A percentile compares a stretch with the other conserved stretches of the same genome.
phyloP scores from a whole-genome alignment of 2,113 vertebrate genomes.

The Lontra canadensis region DNA sequence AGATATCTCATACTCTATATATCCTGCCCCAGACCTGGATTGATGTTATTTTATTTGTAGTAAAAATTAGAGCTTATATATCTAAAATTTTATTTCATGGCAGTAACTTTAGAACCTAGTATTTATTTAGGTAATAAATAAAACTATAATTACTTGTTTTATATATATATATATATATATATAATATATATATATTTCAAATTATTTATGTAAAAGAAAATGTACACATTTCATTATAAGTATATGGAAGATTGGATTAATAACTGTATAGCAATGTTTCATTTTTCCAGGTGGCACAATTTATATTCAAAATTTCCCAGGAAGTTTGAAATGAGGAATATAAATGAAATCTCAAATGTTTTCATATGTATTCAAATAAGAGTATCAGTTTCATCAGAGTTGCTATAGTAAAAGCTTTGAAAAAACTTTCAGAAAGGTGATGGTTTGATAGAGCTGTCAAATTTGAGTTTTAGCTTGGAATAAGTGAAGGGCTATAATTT shows the following conservation, averaged over 20 bases:
- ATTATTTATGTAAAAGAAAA: constrained; percentile 22
- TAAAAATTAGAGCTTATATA: constrained; percentile 8
- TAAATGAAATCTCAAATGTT: constrained; percentile 58
- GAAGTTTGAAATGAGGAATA: neutral
- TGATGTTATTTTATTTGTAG: constrained; percentile 17
- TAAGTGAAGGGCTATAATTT: constrained; percentile 5
- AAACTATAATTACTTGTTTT: constrained; percentile 41
- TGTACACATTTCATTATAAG: neutral
- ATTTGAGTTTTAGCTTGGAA: constrained; percentile 49
- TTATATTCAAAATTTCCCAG: neutral
- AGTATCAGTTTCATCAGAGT: constrained; percentile 15
- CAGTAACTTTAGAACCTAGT: neutral
- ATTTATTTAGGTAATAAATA: constrained; percentile 49
- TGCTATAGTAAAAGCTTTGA: neutral
- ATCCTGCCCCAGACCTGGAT: neutral
- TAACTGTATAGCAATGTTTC: neutral
- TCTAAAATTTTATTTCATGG: neutral
- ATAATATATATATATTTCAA: neutral
- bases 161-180: constrained; percentile 38
- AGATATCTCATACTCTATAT: neutral
- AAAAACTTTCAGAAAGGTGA: constrained; percentile 62
- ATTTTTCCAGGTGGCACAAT: neutral
- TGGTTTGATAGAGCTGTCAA: constrained; percentile 50
- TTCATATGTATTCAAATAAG: constrained; percentile 34
- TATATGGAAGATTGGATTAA: neutral